These are phyloP conservation scores for Pasiphila rectangulata DNA, from an alignment of 2,888 invertebrate species.

Conservation along the genomic window DNA sequence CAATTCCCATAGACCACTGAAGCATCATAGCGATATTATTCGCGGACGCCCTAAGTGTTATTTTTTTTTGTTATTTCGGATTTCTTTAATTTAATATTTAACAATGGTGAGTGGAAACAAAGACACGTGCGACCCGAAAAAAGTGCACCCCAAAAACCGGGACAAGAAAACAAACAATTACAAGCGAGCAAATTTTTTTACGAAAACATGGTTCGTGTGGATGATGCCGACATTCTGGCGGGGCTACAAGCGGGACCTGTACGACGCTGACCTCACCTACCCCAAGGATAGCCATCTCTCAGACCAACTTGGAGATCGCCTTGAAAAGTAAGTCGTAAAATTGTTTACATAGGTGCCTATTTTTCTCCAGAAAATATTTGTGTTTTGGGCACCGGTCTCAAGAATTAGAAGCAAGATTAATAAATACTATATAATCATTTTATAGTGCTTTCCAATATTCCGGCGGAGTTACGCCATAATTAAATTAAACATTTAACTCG, in stretches of 20 bases:
- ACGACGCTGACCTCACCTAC: conserved; percentile 85
- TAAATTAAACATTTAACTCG: too few relatives aligned
- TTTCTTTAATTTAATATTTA: conserved; percentile 25
- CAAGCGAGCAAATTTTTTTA: conserved; percentile 63
- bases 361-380: too few relatives aligned
- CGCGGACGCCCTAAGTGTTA: conserved; percentile 12
- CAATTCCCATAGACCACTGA: conserved; percentile 47
- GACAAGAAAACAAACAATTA: conserved; percentile 75
- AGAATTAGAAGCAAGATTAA: too few relatives aligned
- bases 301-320: conserved; percentile 81
- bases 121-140: conserved; percentile 63
- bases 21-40: conserved; percentile 16
- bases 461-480: too few relatives aligned
- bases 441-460: too few relatives aligned
- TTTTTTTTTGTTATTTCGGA: conserved; percentile 28
- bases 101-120: conserved; percentile 78
- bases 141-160: conserved; percentile 70
- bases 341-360: not conserved
- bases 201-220: conserved; percentile 75
- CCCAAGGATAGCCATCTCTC: conserved; percentile 85
- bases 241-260: conserved; percentile 83
- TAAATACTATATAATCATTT: too few relatives aligned
- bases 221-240: conserved; percentile 81
- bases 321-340: conserved; percentile 78
- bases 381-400: too few relatives aligned